phyloP scores from a whole-genome alignment of 2,888 invertebrate genomes.

The Tethea ocularis region DNA sequence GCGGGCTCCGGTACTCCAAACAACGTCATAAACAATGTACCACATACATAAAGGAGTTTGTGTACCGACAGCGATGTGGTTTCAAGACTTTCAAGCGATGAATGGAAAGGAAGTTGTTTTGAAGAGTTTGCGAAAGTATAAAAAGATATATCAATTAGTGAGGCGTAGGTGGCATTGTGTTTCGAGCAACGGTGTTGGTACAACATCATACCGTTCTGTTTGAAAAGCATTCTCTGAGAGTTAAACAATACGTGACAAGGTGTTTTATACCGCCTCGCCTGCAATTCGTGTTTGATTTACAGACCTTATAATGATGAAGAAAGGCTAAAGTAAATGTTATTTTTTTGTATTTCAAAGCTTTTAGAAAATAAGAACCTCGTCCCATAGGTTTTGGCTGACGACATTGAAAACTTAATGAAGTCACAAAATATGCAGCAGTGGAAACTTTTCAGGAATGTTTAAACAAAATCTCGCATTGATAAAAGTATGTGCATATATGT shows the following conservation, averaged over 20 bases:
- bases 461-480: no score
- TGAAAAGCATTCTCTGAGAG: conserved; percentile 24
- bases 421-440: no score
- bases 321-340: not conserved
- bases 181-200: conserved; percentile 52
- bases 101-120: conserved; percentile 78
- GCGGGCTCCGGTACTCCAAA: conserved; percentile 51
- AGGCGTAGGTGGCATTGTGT: conserved; percentile 37
- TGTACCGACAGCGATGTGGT: conserved; percentile 21
- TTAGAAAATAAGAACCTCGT: no score
- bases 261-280: not conserved
- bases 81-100: conserved; percentile 59
- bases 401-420: no score
- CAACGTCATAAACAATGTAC: conserved; percentile 64
- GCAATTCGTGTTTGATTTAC: not conserved
- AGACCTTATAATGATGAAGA: not conserved
- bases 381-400: no score
- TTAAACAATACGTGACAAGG: conserved; percentile 25
- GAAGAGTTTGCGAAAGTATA: conserved; percentile 61
- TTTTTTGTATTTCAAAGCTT: not conserved
- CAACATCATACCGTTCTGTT: conserved; percentile 41
- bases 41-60: conserved; percentile 41
- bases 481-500: no score
- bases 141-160: conserved; percentile 65
- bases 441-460: no score